Base-by-base conservation (phyloP, 2,113 vertebrate species). In the Dinomys branickii region DNA sequence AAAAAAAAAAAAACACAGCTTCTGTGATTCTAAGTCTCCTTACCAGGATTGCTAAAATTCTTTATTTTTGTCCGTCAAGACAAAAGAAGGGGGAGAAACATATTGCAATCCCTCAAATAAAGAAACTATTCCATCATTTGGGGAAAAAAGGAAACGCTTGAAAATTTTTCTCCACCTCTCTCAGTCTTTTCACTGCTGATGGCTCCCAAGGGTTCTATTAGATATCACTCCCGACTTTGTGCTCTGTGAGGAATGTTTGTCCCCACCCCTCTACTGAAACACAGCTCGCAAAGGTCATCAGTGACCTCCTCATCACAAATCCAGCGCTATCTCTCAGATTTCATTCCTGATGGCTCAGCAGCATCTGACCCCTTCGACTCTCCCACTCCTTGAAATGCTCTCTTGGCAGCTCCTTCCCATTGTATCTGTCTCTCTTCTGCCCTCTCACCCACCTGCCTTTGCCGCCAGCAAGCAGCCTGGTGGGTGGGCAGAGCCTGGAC, bases 301-400 rank as follows among this genome's bases (percentile, higher is more conserved):
- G 2, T 65, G 78, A 80, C 63, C 20, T 94, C 54, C 58, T 59
- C 10, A 59, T 91, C 84, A 78, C 88, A 89, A 90, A 88, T 75
- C 87, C 41, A 50, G 7, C 52, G 90, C 69, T 7, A 7, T 88
- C 94, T 95, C 96, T 98, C 95, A 63, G 78, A 85, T 97, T 96
- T 85, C 90, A 0, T 85, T 97, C 88, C 90, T 75, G 88, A 86
- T 95, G 85, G 94, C 95, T 97, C 97, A 97, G 96, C 96, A 90
- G 22, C 90, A 82, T 67, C 91, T 88, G 94, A 97, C 90, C 77
- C 81, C 35, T 5, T 47, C 24, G 89, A 88, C 92, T 90, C 69
- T 85, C 63, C 59, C 47, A 6, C 92, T 94, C 88, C 90, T 94
- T 87, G 96, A 93, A 89, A 41, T 50, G 38, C 26, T 87, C 22